Base-by-base conservation (phyloP, 2,888 invertebrate species). In the Sepiola atlantica region DNA sequence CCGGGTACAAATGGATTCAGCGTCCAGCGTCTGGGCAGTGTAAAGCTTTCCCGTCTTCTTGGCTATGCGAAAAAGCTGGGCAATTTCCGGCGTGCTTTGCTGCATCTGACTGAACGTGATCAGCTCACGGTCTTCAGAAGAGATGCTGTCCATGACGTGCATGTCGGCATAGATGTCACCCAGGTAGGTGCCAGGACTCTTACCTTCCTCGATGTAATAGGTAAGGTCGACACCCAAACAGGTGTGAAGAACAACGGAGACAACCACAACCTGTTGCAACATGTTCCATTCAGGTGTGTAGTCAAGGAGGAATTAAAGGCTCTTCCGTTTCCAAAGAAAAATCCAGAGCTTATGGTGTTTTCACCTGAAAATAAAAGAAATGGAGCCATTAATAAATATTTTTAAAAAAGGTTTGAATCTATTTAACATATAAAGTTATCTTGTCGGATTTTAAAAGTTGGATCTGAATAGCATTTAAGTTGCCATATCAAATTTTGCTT, bases 131-230 rank as follows among this genome's bases (percentile, higher is more conserved):
- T 77, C n/a, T 14, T 32, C 77, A 77, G 77, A 77, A 77, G 77
- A n/a, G 16, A 77, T n/a, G 21, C 77, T 32, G 32, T 77, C 77
- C 77, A 77, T 77, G 77, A 77, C 77, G 6, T 77, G 77, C 77
- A 77, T 77, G 77, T 77, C 77, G 32, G 77, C 77, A 77, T n/a
- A 77, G 32, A 77, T 77, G 14, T 77, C 77, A 77, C 77, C 77
- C n/a, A 77, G n/a, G 77, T n/a, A 77, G n/a, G 77, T 32, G n/a
- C 77, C 77, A 77, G 77, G 77, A 77, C 77, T 77, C 21, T 77
- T 77, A 77, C 77, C 77, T 77, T 77, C 77, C n/a, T 77, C 77
- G 77, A 77, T 77, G 77, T 77, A 77, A 77, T 77, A 77, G 77
- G 77, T 77, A 77, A 77, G 77, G 77, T 77, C 77, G n/a, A 18